These are phyloP conservation scores for Perca fluviatilis DNA, from an alignment of 2,113 vertebrate genomes.

Conservation along the genomic window DNA sequence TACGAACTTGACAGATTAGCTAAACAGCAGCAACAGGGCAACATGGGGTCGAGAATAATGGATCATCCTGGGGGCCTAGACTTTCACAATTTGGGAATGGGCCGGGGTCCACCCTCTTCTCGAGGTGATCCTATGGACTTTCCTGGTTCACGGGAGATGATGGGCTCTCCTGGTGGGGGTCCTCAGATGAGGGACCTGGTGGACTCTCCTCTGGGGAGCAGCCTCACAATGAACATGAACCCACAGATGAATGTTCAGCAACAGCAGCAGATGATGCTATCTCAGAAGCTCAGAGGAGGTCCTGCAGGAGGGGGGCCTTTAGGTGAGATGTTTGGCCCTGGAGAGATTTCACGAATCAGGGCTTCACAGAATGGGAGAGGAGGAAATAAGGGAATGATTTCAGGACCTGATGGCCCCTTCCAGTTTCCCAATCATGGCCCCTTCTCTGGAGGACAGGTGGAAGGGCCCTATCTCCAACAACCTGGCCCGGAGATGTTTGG, in stretches of 20 bases:
- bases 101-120: conserved; percentile 66
- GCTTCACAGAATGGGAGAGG: conserved; percentile 87
- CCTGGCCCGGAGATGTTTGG: conserved; percentile 90
- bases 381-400: conserved; percentile 88
- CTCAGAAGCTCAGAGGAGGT: conserved; percentile 90
- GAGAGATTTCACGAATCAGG: conserved; percentile 89
- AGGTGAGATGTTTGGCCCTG: conserved; percentile 85
- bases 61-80: conserved; percentile 82
- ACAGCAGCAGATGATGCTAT: conserved; percentile 90
- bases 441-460: conserved; percentile 87
- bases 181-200: conserved; percentile 91
- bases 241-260: conserved; percentile 91
- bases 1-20: conserved; percentile 87
- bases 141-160: conserved; percentile 87
- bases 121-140: conserved; percentile 90
- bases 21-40: conserved; percentile 90
- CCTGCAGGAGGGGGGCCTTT: conserved; percentile 82
- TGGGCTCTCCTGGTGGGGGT: conserved; percentile 87
- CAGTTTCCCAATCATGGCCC: conserved; percentile 88
- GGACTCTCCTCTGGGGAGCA: conserved; percentile 87
- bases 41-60: conserved; percentile 79
- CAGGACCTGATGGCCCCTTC: conserved; percentile 83
- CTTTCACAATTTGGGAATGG: conserved; percentile 78
- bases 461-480: conserved; percentile 88
- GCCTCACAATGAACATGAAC: conserved; percentile 91